phyloP scores from a whole-genome alignment of 2,797 vertebrate genomes.

The Emydoidea blandingii region DNA sequence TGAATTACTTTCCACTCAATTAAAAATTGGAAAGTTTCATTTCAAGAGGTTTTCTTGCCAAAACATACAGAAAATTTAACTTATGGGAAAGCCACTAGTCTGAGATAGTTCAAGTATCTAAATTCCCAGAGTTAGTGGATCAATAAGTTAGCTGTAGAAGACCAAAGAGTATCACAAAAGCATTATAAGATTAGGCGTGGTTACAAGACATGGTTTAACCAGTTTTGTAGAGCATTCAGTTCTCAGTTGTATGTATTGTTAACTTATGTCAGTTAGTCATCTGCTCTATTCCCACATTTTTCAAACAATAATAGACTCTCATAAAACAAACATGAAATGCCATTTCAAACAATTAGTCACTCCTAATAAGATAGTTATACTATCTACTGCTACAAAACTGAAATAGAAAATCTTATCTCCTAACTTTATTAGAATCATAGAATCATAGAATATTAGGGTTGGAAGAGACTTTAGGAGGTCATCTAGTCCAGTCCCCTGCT shows the following conservation, averaged over 20 bases:
- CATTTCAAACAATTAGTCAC: slow-evolving; percentile 21
- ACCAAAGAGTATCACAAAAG: neutral
- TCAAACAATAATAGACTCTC: slow-evolving; percentile 38
- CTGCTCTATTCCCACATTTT: slow-evolving; percentile 17
- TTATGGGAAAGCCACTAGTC: neutral
- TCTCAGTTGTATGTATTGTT: slow-evolving; percentile 34
- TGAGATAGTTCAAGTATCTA: neutral
- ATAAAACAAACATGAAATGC: slow-evolving; percentile 49
- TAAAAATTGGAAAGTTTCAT: neutral
- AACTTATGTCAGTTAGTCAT: slow-evolving; percentile 11
- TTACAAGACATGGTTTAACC: neutral
- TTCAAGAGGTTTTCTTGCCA: neutral
- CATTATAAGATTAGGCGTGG: neutral
- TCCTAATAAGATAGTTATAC: slow-evolving; percentile 42
- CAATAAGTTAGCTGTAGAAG: neutral
- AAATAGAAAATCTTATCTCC: slow-evolving; percentile 30
- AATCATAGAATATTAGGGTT: no score
- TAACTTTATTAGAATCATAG: slow-evolving; percentile 15
- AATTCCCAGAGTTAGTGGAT: neutral
- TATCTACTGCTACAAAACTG: slow-evolving; percentile 41
- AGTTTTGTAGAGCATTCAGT: slow-evolving; percentile 10
- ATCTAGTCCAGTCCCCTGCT: no score
- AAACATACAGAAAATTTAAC: neutral
- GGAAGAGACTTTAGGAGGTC: no score
- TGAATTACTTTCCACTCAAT: neutral